phyloP scores from a whole-genome alignment of 2,797 vertebrate genomes.

The Eulemur rubriventer region DNA sequence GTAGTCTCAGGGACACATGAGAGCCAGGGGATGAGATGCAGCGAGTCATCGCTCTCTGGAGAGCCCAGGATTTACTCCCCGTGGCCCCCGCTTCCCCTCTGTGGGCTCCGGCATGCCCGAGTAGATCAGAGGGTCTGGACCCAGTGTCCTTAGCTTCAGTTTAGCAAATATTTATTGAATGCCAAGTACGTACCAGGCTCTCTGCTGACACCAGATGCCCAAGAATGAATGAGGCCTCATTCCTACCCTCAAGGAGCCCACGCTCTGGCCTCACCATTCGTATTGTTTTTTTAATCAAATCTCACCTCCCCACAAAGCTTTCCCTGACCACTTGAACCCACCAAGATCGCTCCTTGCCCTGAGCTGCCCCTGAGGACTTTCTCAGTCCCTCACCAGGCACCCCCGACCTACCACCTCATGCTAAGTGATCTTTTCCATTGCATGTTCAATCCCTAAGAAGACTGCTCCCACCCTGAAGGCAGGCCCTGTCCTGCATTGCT shows the following conservation, averaged over 20 bases:
- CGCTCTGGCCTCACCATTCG: not conserved
- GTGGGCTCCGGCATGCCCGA: not conserved
- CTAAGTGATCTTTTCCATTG: not conserved
- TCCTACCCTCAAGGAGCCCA: not conserved
- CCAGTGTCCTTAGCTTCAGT: not conserved
- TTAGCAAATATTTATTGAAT: not conserved
- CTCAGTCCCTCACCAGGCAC: not conserved
- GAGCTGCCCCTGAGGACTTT: not conserved
- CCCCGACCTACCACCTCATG: too few species aligned
- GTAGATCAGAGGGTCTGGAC: not conserved
- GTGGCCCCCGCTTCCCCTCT: not conserved
- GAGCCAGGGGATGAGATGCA: not conserved
- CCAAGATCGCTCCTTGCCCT: not conserved
- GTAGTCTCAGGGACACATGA: not conserved
- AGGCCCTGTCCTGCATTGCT: not conserved
- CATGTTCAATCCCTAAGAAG: not conserved
- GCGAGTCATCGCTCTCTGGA: not conserved
- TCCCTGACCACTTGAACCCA: not conserved
- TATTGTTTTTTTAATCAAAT: not conserved
- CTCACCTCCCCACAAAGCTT: not conserved
- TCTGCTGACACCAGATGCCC: not conserved
- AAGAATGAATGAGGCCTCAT: not conserved
- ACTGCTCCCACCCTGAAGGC: not conserved
- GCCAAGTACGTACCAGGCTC: not conserved
- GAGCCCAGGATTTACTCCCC: not conserved